Base-by-base conservation (phyloP, 2,888 invertebrate species). In the Saturnia japonica region DNA sequence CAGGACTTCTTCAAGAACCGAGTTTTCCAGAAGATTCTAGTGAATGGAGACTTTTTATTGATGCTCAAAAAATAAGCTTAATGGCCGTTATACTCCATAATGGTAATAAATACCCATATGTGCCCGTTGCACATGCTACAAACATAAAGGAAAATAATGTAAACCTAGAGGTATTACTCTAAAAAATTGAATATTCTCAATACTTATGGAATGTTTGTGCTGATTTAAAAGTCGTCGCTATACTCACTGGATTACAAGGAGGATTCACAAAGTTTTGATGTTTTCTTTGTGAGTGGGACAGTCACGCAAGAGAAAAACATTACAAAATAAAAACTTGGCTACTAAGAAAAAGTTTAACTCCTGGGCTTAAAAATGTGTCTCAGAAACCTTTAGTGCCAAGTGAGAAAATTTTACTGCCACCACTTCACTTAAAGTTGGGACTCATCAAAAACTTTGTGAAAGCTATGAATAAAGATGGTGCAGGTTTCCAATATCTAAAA, bases 381-480 rank as follows among this genome's bases (percentile, higher is more conserved):
- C n/a, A n/a, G n/a, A n/a, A n/a, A n/a, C n/a, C 68, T 54, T 40
- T 68, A 54, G 68, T 68, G 22, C n/a, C 16, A 22, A 62, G 66
- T 34, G 67, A 69, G 3, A 64, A 67, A 19, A 71, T 71, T 62
- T 71, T 75, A n/a, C 45, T 76, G 40, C 74, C 73, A 51, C 72
- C 73, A 66, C 54, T 76, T 9, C 74, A 74, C 42, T 74, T 72
- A 34, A 74, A 76, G 69, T 62, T 74, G 12, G 72, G 73, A 16
- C 43, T 76, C 3, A 72, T 74, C 71, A 74, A 76, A 60, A 72
- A 72, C 60, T 73, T 70, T 72, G 72, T 76, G 0, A 74, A 76
- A 57, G 73, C 72, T 12, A 67, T 74, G 12, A 67, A 75, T 22
- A 74, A 70, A 64, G 43, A 68, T 47, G 60, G 72, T 11, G 42